Base-by-base conservation (phyloP, 2,797 vertebrate genomes). In the Podargus strigoides region DNA sequence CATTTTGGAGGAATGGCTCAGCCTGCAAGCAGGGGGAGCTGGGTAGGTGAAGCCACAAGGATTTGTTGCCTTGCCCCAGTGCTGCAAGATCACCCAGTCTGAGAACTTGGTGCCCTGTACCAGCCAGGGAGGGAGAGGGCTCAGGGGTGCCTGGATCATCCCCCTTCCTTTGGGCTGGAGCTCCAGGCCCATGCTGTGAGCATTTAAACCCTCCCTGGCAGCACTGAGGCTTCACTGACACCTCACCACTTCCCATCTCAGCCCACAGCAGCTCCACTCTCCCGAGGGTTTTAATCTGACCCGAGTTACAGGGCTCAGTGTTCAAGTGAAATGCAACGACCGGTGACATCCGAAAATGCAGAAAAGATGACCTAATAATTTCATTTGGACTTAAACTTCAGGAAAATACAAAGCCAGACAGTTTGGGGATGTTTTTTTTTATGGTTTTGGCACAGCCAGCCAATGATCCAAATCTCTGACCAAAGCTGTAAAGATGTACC, bases 61-160 rank as follows among this genome's bases (percentile, higher is more conserved):
- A 39, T 91, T 89, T 62, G 32, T 79, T 81, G 67, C 36, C 74
- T 90, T 81, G 59, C 44, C 63, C 49, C 47, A 10, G 87, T 36
- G 53, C 49, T 79, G 62, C 24, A 56, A 37, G 46, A 49, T 28
- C 37, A 13, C n/a, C 28, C 0, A 0, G 52, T n/a, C 19, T 1
- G 3, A 68, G 44, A 66, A 19, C 32, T 74, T 4, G 0, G 69
- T 63, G 44, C 30, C 42, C 52, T 60, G 67, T 39, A 72, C 67
- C 55, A 60, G 55, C 22, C 2, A 1, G 32, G 82, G 36, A 78
- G 53, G 5, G 24, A 89, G 53, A 21, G 34, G 63, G 46, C 22
- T 80, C 39, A 0, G 2, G 77, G n/a, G 27, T n/a, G 76, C 50
- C 14, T 20, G 39, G 37, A 24, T 56, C 7, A 1, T 73, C 13